phyloP scores from a whole-genome alignment of 1,140 invertebrate genomes.

The Heliconius hewitsoni region DNA sequence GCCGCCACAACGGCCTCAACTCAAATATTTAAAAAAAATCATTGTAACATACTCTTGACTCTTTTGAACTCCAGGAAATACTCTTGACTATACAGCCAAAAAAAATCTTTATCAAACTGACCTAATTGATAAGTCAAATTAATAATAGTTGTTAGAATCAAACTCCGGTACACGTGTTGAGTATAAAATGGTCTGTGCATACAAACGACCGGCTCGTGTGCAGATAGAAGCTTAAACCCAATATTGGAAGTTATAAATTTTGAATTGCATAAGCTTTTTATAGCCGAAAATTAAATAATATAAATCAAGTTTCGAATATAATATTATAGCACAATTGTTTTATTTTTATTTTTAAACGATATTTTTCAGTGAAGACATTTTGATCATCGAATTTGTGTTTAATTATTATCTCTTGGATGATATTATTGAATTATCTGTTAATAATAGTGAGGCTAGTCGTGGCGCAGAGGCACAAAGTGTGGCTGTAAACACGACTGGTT shows the following conservation, averaged over 20 bases:
- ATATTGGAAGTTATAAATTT: slow-evolving; percentile 9
- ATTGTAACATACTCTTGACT: no score
- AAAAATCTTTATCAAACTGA: not conserved
- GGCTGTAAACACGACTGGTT: no score
- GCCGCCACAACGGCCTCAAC: no score
- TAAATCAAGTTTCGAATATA: not conserved
- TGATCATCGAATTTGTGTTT: no score
- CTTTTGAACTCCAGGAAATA: no score
- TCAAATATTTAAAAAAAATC: no score
- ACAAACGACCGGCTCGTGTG: slow-evolving; percentile 6
- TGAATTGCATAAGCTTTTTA: slow-evolving; percentile 4
- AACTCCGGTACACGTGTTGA: slow-evolving; percentile 1
- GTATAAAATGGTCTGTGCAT: not conserved
- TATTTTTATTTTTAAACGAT: not conserved
- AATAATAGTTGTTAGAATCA: not conserved
- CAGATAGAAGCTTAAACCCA: not conserved
- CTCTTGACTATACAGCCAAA: not conserved
- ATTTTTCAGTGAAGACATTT: no score
- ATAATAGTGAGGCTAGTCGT: no score
- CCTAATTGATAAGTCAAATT: not conserved
- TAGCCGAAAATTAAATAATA: slow-evolving; percentile 12
- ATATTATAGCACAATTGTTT: not conserved
- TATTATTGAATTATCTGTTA: no score
- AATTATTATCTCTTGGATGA: no score
- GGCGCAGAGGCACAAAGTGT: no score